These are phyloP conservation scores for Motacilla tschutschensis DNA, from an alignment of 2,113 vertebrate genomes.

Conservation along the genomic window DNA sequence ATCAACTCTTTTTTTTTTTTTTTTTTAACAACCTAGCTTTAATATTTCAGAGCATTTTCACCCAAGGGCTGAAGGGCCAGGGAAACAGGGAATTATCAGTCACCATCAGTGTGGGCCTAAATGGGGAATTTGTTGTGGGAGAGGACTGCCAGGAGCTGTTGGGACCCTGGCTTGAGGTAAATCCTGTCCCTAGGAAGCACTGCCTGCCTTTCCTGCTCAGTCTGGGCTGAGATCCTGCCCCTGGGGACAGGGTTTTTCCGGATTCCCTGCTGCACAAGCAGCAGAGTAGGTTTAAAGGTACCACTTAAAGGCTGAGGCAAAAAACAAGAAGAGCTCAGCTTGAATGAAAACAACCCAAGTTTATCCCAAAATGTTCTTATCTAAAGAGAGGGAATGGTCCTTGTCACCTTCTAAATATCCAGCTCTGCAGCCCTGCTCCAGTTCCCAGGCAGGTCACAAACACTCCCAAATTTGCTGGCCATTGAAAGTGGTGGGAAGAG, in stretches of 20 bases:
- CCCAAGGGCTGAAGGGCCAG: not conserved
- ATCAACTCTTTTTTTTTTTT: not conserved
- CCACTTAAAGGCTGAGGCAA: not conserved
- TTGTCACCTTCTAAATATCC: not conserved
- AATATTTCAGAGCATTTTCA: not conserved
- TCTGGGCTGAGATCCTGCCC: not conserved
- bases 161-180: not conserved
- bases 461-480: not conserved
- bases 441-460: not conserved
- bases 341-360: not conserved
- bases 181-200: not conserved
- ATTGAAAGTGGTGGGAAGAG: not conserved
- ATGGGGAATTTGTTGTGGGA: fast-evolving
- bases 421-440: not conserved
- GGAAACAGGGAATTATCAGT: fast-evolving
- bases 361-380: not conserved
- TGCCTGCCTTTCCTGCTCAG: not conserved
- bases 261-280: not conserved
- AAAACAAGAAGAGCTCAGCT: not conserved
- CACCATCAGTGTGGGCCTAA: not conserved
- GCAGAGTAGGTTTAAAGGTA: not conserved
- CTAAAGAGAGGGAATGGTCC: not conserved
- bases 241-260: not conserved
- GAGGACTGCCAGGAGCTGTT: not conserved
- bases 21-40: not conserved